phyloP scores from a whole-genome alignment of 2,113 vertebrate species.

The Dissostichus mawsoni region DNA sequence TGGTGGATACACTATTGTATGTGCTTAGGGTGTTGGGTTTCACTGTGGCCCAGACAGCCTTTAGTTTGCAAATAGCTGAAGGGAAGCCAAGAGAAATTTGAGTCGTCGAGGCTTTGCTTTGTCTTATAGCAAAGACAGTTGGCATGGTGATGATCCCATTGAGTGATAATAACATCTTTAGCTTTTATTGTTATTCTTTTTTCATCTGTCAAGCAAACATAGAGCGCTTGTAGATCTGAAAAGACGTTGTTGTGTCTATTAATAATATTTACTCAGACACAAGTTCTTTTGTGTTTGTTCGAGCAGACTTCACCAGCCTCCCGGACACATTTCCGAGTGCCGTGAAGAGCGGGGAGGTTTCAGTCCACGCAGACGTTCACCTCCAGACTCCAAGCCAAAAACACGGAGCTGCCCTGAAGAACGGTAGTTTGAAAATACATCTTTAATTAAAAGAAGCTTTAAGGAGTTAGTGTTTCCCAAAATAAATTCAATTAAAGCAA shows the following conservation, averaged over 20 bases:
- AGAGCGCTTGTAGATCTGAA: neutral
- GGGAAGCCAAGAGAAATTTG: slow-evolving; percentile 31
- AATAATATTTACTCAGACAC: slow-evolving; percentile 42
- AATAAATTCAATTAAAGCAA: neutral
- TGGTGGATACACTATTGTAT: neutral
- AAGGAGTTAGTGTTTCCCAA: neutral
- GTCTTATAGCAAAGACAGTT: slow-evolving; percentile 8
- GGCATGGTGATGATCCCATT: neutral
- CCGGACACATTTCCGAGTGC: slow-evolving; percentile 86
- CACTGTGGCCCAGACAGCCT: slow-evolving; percentile 4
- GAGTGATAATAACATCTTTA: neutral
- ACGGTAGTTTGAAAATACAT: slow-evolving; percentile 70
- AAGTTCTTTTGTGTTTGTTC: slow-evolving; percentile 32
- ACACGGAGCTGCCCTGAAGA: slow-evolving; percentile 71
- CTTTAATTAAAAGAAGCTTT: slow-evolving; percentile 7
- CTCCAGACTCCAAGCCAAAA: slow-evolving; percentile 83
- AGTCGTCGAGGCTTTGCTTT: slow-evolving; percentile 16
- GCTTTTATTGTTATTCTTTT: neutral
- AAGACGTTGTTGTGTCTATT: slow-evolving; percentile 8
- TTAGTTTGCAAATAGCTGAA: slow-evolving; percentile 20
- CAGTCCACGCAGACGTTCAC: slow-evolving; percentile 84
- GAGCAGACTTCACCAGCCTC: slow-evolving; percentile 82
- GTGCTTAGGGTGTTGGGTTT: slow-evolving; percentile 22
- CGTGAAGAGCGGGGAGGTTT: slow-evolving; percentile 85
- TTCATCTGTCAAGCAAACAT: neutral